A percentile compares a stretch with the other conserved stretches of the same genome.
These are phyloP conservation scores for Varecia variegata DNA, from an alignment of 2,797 vertebrate species.

Conservation along the genomic window DNA sequence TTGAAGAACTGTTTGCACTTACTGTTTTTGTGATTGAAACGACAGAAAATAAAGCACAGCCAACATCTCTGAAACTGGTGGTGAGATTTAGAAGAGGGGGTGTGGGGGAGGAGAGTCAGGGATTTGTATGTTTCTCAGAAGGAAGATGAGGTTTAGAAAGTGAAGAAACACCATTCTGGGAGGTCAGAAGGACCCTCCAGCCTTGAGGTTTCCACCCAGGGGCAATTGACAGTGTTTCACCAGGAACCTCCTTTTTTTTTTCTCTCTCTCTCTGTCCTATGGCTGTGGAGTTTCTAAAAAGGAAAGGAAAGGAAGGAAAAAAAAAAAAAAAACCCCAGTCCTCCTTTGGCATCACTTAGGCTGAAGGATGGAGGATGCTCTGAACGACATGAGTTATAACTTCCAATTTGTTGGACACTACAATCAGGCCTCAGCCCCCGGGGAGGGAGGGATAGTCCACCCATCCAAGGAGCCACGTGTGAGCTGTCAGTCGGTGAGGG, in stretches of 20 bases:
- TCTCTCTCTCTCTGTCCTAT: not conserved
- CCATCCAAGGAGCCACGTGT: constrained; percentile 68
- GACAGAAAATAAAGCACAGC: not conserved
- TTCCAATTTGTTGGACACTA: constrained; percentile 88
- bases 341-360: constrained; percentile 71
- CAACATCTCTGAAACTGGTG: not conserved
- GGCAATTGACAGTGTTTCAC: not conserved
- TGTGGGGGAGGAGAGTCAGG: fast-evolving
- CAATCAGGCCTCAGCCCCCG: constrained; percentile 85
- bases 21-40: constrained; percentile 17
- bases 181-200: not conserved
- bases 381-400: constrained; percentile 83
- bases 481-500: constrained; percentile 78
- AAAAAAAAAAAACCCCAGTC: not conserved
- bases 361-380: constrained; percentile 72
- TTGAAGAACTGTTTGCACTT: not conserved
- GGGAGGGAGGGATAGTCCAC: constrained; percentile 70
- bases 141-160: not conserved
- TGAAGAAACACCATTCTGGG: not conserved
- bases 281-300: constrained; percentile 16
- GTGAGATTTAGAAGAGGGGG: not conserved
- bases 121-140: not conserved
- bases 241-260: not conserved
- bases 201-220: not conserved
- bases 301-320: not conserved